Conservation (phyloP, 2,888 invertebrate genomes). For the Drosophila tanythrix region DNA sequence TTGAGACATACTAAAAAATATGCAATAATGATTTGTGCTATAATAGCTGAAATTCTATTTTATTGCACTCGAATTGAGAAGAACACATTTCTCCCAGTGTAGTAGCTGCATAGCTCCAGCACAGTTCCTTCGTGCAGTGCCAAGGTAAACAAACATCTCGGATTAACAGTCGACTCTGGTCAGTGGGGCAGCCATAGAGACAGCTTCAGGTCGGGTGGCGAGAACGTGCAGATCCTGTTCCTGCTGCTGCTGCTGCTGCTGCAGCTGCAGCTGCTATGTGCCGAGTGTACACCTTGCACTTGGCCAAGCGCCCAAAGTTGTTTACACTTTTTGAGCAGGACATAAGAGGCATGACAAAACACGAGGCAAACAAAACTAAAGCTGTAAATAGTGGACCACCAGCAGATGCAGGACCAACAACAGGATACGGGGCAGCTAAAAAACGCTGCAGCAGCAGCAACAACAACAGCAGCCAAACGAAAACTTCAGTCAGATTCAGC, state of each 20-base stretch:
- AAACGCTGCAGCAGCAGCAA: conserved; percentile 35
- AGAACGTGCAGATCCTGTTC: conserved; percentile 39
- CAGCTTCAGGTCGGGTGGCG: conserved; percentile 34
- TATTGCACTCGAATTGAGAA: not conserved
- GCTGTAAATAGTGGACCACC: conserved; percentile 66
- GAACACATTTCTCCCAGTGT: not conserved
- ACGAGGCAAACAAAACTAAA: conserved; percentile 77
- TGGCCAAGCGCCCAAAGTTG: conserved; percentile 82
- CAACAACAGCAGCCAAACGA: conserved; percentile 19
- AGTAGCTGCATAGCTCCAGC: conserved; percentile 3
- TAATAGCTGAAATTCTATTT: not conserved
- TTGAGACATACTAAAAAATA: not conserved
- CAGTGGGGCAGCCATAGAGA: conserved; percentile 57
- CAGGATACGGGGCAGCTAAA: conserved; percentile 32
- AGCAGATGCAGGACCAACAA: conserved; percentile 19
- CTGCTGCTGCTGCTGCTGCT: conserved; percentile 1
- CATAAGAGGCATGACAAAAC: conserved; percentile 82
- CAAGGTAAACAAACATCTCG: conserved; percentile 80
- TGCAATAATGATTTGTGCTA: not conserved
- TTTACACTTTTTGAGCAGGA: conserved; percentile 81
- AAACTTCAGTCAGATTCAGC: conserved; percentile 41
- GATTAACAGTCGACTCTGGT: conserved; percentile 78
- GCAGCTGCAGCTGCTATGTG: conserved; percentile 7
- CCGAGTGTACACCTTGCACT: conserved; percentile 72
- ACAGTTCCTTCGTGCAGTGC: conserved; percentile 42